Percentiles rank a stretch among this genome's conserved stretches.
Conservation (phyloP, 1,140 invertebrate species). For the Halotydeus destructor region DNA sequence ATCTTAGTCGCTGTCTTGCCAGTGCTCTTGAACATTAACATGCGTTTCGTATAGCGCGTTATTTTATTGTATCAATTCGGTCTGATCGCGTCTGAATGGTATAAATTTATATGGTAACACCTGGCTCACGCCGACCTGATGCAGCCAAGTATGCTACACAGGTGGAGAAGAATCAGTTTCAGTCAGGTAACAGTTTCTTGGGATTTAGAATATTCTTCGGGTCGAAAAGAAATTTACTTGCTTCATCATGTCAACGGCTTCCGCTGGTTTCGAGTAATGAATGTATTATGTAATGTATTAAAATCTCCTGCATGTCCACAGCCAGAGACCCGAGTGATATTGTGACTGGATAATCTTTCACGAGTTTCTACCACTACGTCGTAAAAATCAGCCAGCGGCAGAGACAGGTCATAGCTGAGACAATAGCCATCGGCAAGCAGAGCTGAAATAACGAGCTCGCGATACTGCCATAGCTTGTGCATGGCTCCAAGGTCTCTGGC, state of each 20-base stretch:
- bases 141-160: no score
- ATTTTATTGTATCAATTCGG: no score
- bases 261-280: slow-evolving; percentile 51
- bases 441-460: no score
- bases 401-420: slow-evolving; percentile 87
- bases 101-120: no score
- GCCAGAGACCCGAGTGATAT: slow-evolving; percentile 40
- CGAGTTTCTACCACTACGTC: slow-evolving; percentile 48
- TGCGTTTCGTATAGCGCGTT: no score
- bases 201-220: slow-evolving; percentile 85
- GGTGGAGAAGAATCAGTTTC: no score
- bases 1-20: no score
- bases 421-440: slow-evolving; percentile 63
- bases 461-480: no score
- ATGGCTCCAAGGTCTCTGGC: no score
- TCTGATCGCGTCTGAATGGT: no score
- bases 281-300: slow-evolving; percentile 46
- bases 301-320: slow-evolving; percentile 85
- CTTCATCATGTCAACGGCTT: slow-evolving; percentile 56
- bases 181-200: background rate
- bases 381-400: slow-evolving; percentile 67
- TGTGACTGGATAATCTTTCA: slow-evolving; percentile 25
- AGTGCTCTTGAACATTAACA: no score
- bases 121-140: no score
- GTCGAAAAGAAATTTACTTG: slow-evolving; percentile 65